phyloP scores from a whole-genome alignment of 2,113 vertebrate genomes.

The Oncorhynchus tshawytscha region DNA sequence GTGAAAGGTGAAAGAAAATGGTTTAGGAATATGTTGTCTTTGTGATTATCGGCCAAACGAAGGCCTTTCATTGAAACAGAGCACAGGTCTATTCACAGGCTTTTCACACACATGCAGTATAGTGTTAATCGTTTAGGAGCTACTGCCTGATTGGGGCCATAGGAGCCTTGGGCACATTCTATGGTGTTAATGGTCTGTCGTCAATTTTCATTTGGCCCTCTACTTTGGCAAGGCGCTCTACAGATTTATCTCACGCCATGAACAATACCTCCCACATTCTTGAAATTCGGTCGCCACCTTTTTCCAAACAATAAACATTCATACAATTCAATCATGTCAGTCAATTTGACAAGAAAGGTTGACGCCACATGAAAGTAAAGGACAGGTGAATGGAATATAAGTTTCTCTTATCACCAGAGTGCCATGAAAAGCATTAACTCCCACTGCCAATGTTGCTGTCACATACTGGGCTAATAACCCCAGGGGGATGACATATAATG shows the following conservation, averaged over 20 bases:
- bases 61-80: background rate
- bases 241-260: background rate
- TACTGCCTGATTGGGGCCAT: background rate
- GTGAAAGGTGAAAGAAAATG: background rate
- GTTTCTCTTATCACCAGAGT: background rate
- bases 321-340: no score
- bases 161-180: background rate
- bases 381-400: background rate
- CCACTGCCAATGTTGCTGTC: background rate
- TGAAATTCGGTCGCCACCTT: no score
- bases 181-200: constrained; percentile 4
- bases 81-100: background rate
- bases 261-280: background rate
- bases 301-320: no score
- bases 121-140: constrained; percentile 9
- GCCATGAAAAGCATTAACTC: background rate
- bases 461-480: background rate
- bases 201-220: constrained; percentile 7
- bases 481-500: no score
- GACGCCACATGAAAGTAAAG: background rate
- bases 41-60: background rate
- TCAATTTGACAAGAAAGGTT: no score
- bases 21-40: background rate
- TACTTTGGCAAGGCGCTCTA: constrained; percentile 3
- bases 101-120: constrained; percentile 2